Conservation (phyloP, 2,797 vertebrate species). For the Coreius guichenoti region DNA sequence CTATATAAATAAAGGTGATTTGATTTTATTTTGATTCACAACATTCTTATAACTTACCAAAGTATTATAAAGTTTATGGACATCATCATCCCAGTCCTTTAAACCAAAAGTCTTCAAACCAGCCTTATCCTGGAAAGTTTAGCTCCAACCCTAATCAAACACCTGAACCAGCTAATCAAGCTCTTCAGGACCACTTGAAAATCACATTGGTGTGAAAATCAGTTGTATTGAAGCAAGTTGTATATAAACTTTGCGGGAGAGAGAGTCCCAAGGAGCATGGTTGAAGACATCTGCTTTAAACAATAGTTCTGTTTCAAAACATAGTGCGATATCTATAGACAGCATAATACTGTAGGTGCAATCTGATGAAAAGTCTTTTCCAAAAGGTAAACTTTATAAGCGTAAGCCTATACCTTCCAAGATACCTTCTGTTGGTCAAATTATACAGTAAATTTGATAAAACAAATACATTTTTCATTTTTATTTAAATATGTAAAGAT, state of each 20-base stretch:
- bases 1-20: too few species aligned
- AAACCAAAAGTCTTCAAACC: not conserved
- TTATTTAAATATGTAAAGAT: too few species aligned
- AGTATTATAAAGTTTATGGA: not conserved
- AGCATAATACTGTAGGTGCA: not conserved
- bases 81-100: too few species aligned
- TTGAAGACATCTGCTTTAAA: not conserved
- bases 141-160: not conserved
- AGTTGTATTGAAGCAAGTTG: too few species aligned
- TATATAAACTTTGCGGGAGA: not conserved
- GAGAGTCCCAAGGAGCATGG: too few species aligned
- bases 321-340: too few species aligned
- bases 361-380: not conserved
- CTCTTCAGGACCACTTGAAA: not conserved
- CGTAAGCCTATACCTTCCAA: too few species aligned
- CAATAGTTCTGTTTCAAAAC: not conserved
- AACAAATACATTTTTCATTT: too few species aligned
- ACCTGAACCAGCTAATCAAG: not conserved
- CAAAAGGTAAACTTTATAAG: not conserved
- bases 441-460: too few species aligned
- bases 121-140: not conserved
- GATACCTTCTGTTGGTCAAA: too few species aligned
- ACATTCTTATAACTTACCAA: not conserved
- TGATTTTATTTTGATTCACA: too few species aligned
- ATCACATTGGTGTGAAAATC: not conserved